Evolutionary conservation across 2,888 invertebrate species (phyloP), one percentile per base, ranked within the genome.

Genomic region (Calliphora vomitoria): DNA sequence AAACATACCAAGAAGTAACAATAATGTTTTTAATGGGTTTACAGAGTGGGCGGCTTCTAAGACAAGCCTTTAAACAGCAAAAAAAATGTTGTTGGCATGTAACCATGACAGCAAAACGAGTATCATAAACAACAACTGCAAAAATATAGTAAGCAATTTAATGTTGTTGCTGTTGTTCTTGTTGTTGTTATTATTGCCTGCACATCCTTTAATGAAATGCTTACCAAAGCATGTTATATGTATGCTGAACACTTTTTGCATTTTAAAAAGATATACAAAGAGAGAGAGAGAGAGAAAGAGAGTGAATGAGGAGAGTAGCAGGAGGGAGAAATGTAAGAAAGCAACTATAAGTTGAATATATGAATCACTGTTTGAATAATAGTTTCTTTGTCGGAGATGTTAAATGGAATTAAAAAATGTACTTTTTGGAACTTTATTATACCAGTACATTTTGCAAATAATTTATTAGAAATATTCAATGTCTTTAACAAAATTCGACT

Each of bases 161-260:
- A 78, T 60, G 20, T 62, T 69, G 44, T 76, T 66, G 20, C 55
- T 74, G 25, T 31, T 58, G 41, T 69, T 78, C 47, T 62, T 62
- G 35, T 11, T 69, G 72, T 18, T 41, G 35, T 35, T 71, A 68
- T 13, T 76, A 18, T 44, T 71, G 74, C 25, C 53, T 66, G 78
- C 74, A 85, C 84, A 85, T 87, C 84, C 82, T 87, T 85, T 85
- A 85, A 87, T 87, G 78, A 87, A 85, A 85, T 69, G 87, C 84
- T 84, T 84, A 84, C 76, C 66, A 85, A 74, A 80, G 72, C 81
- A 82, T 84, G 81, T 71, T 76, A 64, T 68, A 58, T 35, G 76
- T 62, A 53, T 66, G 55, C 68, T 66, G 47, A 69, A 82, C 53
- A 82, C 38, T 44, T 47, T 83, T 25, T 72, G 71, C 31, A 75